These are phyloP conservation scores for Gymnothorax reevesii DNA, from an alignment of 2,797 vertebrate species.

Conservation along the genomic window DNA sequence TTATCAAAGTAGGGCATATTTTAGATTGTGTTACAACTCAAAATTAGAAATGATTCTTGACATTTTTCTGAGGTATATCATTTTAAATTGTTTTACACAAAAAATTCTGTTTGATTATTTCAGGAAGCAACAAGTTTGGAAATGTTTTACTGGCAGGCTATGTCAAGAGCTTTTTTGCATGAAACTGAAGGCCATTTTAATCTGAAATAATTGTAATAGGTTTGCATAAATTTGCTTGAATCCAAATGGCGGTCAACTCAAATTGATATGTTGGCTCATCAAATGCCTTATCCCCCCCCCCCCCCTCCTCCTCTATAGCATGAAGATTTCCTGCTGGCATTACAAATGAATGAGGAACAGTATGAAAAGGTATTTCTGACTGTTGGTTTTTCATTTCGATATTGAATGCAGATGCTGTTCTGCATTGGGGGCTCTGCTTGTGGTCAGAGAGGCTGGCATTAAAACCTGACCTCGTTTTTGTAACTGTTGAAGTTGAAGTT, in stretches of 20 bases:
- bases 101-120: background rate
- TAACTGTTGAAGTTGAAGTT: background rate
- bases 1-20: background rate
- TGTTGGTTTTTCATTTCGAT: background rate
- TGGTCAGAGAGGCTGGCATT: no score
- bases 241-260: background rate
- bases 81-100: background rate
- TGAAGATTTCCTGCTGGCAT: conserved; percentile 92
- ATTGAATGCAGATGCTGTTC: background rate
- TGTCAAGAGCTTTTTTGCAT: background rate
- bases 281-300: background rate
- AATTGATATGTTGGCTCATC: background rate
- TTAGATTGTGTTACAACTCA: background rate
- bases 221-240: no score
- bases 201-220: no score
- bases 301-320: conserved; percentile 71
- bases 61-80: no score
- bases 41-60: background rate
- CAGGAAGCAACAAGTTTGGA: background rate
- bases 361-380: conserved; percentile 86
- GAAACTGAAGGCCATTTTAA: no score
- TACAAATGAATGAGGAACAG: conserved; percentile 96
- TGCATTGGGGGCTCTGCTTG: background rate
- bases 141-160: background rate
- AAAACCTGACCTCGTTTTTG: background rate